Conservation (phyloP, 2,113 vertebrate genomes). For the Lepidothrix coronata region DNA sequence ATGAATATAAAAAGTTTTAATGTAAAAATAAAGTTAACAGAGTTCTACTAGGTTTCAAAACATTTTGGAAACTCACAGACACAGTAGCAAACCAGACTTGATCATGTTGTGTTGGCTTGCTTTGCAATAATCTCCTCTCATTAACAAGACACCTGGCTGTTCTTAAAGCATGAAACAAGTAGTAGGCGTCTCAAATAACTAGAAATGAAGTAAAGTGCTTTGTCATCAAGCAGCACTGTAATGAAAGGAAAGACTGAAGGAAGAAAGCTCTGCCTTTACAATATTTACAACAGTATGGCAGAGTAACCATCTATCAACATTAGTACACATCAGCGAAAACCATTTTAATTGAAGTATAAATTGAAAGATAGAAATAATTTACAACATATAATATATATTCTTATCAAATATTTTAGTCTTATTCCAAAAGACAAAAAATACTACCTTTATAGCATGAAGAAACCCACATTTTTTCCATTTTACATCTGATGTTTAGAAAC, state of each 20-base stretch:
- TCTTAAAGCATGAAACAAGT: background rate
- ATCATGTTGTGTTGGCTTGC: background rate
- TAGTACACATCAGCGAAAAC: background rate
- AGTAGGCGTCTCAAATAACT: background rate
- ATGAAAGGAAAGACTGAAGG: background rate
- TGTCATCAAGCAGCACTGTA: background rate
- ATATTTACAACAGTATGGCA: background rate
- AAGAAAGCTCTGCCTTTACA: background rate
- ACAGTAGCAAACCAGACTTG: background rate
- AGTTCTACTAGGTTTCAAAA: background rate
- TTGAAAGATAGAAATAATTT: background rate
- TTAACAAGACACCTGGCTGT: background rate
- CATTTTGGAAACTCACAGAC: background rate
- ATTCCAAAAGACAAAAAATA: background rate
- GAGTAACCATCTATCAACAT: fast-evolving
- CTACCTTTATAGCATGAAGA: background rate
- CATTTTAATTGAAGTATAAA: background rate
- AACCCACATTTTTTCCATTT: background rate
- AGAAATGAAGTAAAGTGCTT: background rate
- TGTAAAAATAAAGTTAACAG: background rate
- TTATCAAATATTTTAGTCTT: background rate
- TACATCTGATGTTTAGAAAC: background rate
- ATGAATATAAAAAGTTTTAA: background rate
- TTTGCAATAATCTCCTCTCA: background rate
- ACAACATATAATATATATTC: background rate